Conservation (phyloP, 1,140 invertebrate genomes). For the Dufourea novaeangliae region DNA sequence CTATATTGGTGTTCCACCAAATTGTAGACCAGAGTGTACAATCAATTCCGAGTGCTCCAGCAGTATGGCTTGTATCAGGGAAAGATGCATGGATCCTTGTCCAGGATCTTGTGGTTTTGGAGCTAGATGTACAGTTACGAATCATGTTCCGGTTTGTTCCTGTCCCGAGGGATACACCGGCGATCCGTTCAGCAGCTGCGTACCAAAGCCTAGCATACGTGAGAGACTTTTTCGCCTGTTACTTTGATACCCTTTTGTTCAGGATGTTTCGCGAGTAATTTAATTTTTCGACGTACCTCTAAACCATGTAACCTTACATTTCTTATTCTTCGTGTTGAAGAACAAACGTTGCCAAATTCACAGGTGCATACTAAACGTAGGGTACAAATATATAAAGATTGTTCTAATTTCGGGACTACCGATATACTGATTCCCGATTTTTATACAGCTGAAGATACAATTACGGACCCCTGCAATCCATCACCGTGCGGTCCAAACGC, state of each 20-base stretch:
- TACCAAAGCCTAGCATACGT: conserved; percentile 71
- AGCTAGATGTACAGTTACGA: conserved; percentile 85
- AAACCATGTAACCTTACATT: too few species aligned
- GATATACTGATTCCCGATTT: not conserved
- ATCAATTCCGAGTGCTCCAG: conserved; percentile 85
- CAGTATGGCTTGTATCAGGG: conserved; percentile 84
- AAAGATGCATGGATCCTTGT: conserved; percentile 88
- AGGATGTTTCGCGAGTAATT: too few species aligned
- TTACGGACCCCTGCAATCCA: conserved; percentile 72
- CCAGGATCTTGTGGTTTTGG: conserved; percentile 86
- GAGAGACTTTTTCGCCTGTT: conserved; percentile 32
- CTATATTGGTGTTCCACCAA: conserved; percentile 87
- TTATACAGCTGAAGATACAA: conserved; percentile 12
- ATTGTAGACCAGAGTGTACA: conserved; percentile 87
- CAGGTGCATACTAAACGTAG: not conserved
- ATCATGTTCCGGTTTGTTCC: conserved; percentile 86
- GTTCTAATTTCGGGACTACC: not conserved
- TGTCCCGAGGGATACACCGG: conserved; percentile 86
- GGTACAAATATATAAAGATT: not conserved
- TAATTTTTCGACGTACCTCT: too few species aligned
- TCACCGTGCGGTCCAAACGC: conserved; percentile 82
- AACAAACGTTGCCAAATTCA: too few species aligned
- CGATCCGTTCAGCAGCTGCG: conserved; percentile 86
- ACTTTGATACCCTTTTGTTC: not conserved
- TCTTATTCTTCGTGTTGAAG: too few species aligned